These are phyloP conservation scores for Pygocentrus nattereri DNA, from an alignment of 2,797 vertebrate genomes.

Conservation along the genomic window DNA sequence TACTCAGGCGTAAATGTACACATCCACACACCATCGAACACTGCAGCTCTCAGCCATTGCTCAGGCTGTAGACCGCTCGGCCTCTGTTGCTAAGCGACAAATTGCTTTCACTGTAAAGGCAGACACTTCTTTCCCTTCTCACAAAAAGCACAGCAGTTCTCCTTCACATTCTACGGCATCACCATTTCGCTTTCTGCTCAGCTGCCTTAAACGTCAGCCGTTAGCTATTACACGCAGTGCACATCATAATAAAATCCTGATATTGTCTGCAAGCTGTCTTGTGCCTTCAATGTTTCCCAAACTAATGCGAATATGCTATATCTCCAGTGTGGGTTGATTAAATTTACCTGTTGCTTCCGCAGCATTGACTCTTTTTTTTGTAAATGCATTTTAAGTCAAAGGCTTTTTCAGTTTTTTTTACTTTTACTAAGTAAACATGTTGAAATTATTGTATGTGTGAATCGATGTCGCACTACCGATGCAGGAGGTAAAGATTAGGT, in stretches of 20 bases:
- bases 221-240: neutral
- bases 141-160: constrained; percentile 33
- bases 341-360: neutral
- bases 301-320: too few relatives aligned
- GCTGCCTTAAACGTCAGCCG: constrained; percentile 7
- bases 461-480: neutral
- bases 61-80: constrained; percentile 62
- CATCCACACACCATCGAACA: constrained; percentile 28
- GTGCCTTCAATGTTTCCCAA: too few relatives aligned
- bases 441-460: neutral
- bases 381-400: neutral
- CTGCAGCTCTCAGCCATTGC: constrained; percentile 52
- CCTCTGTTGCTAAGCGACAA: constrained; percentile 81
- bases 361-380: neutral
- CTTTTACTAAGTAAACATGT: neutral
- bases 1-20: constrained; percentile 8
- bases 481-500: neutral
- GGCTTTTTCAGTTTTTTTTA: too few relatives aligned
- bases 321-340: too few relatives aligned
- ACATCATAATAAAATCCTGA: neutral
- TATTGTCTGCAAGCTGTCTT: neutral
- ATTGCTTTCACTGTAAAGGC: constrained; percentile 72
- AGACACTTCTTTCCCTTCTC: constrained; percentile 26
- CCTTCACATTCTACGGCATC: constrained; percentile 25
- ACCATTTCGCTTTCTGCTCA: neutral